Base-by-base conservation (phyloP, 1,140 invertebrate genomes). In the Achroia grisella region DNA sequence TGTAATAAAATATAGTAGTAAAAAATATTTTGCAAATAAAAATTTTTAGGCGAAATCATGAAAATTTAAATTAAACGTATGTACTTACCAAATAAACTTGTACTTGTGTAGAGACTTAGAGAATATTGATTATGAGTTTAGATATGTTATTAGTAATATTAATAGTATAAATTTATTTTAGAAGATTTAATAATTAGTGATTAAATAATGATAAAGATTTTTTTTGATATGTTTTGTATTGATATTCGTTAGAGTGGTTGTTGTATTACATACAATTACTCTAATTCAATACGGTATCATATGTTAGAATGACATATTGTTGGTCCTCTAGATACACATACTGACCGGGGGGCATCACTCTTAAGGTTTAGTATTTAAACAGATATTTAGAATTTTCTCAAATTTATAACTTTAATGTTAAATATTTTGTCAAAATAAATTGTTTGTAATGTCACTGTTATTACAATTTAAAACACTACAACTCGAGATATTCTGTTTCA, bases 241-340 rank as follows among this genome's bases (percentile, higher is more conserved):
- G 79, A 83, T 83, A 83, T 83, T 83, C 79, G 72, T 83, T 76
- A 79, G 77, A 78, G 62, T 78, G 62, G 77, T 83, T 83, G 71
- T 62, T 73, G 61, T 62, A 63, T 65, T 67, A 43, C 12, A 74
- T 71, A 73, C 62, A 69, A 65, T 44, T 46, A 70, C 62, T 69
- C 58, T 63, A 74, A 74, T 60, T 63, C 59, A 73, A 71, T 73
- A 73, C 64, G 50, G 47, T 44, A 58, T 35, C 37, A 53, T 63
- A 61, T 67, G 52, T 56, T 47, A 10, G 29, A 33, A 52, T 37
- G 45, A 56, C 48, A 62, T 61, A 39, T 50, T 6, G 17, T 23
- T 23, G 17, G 17, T 23, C 17, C 17, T 23, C 15, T 48, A 42
- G 30, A 13, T 53, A 30, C 40, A 62, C 57, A 45, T 41, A 48